Conservation (phyloP, 2,888 invertebrate species). For the Spilarctia lutea region DNA sequence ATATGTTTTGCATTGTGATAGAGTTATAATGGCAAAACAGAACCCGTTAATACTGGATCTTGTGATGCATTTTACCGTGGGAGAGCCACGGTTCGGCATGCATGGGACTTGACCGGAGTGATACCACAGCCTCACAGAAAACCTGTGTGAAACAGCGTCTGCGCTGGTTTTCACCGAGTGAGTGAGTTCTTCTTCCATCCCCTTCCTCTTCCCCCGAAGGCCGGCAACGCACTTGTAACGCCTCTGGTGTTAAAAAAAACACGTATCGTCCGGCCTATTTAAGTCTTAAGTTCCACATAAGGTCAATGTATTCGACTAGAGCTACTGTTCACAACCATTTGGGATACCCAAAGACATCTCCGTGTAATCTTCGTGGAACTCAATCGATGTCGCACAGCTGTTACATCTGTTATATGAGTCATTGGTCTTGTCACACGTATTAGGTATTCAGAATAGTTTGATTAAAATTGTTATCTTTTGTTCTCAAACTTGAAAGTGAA, state of each 20-base stretch:
- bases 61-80: too few relatives aligned
- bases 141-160: too few relatives aligned
- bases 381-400: conserved; percentile 9
- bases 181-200: too few relatives aligned
- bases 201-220: too few relatives aligned
- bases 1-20: neutral
- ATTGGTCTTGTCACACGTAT: conserved; percentile 12
- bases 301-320: neutral
- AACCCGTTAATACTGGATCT: too few relatives aligned
- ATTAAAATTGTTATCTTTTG: conserved; percentile 2
- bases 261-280: neutral
- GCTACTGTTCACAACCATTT: neutral
- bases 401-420: conserved; percentile 1
- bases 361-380: conserved; percentile 11
- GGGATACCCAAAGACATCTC: conserved; percentile 5
- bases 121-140: too few relatives aligned
- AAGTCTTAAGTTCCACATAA: neutral
- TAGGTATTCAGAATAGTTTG: neutral
- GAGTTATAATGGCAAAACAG: neutral
- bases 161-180: too few relatives aligned
- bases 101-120: too few relatives aligned
- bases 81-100: too few relatives aligned
- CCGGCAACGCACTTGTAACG: too few relatives aligned
- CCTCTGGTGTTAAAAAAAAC: too few relatives aligned
- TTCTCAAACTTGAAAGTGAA: neutral